Percentiles rank a stretch among this genome's conserved stretches.
These are phyloP conservation scores for Glaucopsyche alexis DNA, from an alignment of 2,888 invertebrate species.

Conservation along the genomic window DNA sequence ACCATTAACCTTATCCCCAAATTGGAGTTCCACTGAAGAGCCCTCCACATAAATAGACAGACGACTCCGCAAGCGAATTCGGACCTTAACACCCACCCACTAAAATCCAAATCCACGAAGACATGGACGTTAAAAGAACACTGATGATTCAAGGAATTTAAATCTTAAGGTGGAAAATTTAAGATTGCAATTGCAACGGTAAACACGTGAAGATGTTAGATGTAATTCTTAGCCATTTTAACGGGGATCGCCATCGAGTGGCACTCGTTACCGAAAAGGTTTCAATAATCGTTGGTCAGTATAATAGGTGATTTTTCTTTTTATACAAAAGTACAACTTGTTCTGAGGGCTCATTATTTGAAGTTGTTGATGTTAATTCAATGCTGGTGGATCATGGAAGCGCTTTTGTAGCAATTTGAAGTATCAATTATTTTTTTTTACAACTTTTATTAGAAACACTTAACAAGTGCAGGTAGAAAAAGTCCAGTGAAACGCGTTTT, in stretches of 20 bases:
- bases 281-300: constrained; percentile 59
- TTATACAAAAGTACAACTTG: constrained; percentile 43
- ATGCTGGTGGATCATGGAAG: constrained; percentile 38
- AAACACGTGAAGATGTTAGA: constrained; percentile 44
- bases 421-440: constrained; percentile 37
- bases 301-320: constrained; percentile 41
- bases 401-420: constrained; percentile 38
- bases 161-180: constrained; percentile 23
- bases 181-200: constrained; percentile 40
- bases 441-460: background rate
- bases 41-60: constrained; percentile 46
- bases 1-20: constrained; percentile 65
- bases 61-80: constrained; percentile 37
- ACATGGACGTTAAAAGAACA: constrained; percentile 19
- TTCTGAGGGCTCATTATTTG: constrained; percentile 45
- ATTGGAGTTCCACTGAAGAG: constrained; percentile 48
- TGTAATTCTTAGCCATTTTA: constrained; percentile 45
- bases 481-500: background rate
- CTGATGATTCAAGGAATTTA: constrained; percentile 13
- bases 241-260: constrained; percentile 52
- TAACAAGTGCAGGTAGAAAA: background rate
- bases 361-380: constrained; percentile 41
- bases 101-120: constrained; percentile 40
- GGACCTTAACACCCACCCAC: constrained; percentile 39
- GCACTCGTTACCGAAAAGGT: constrained; percentile 48